Evolutionary conservation across 1,140 invertebrate species (phyloP), one percentile per base, ranked within the genome.

Genomic region (Sminthurides bifidus): DNA sequence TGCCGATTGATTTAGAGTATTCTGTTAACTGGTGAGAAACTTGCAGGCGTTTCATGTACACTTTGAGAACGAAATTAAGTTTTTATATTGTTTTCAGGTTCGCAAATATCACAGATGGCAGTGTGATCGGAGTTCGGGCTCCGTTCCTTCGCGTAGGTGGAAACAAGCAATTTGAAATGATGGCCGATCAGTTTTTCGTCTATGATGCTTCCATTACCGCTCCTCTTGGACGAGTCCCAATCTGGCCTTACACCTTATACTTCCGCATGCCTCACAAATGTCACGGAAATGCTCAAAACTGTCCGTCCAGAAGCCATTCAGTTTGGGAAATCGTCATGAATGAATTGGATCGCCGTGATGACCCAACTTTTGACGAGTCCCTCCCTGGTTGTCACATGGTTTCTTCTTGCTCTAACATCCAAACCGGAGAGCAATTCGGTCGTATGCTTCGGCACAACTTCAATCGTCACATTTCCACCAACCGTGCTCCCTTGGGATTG

Each of bases 241-340:
- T 94, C 67, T 95, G 91, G 91, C 91, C 91, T 0, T 94, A 93
- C 76, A 95, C 90, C 2, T 74, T 94, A 15, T 92, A 58, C 56
- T 94, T 90, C 81, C 78, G 86, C 27, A 92, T 93, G 85, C 89
- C 90, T 0, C 74, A 76, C 60, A 91, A 88, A 69, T 93, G 90
- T 70, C 89, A 91, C 69, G 89, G 88, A 59, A 92, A 92, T 69
- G 85, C 85, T 15, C 84, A 91, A 65, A 92, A 91, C 67, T 92
- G 89, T 67, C 89, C 90, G 21, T 88, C 85, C 27, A 76, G 86
- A 66, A 87, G 84, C 59, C 88, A 92, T 65, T 87, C 88, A 33
- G 85, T 92, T 37, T 93, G 89, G 89, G 89, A 93, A 74, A 92
- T 93, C 79, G 88, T 92, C 24, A 91, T 93, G 85, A 93, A 92